Base-by-base conservation (phyloP, 2,113 vertebrate species). In the Pelecanus crispus region DNA sequence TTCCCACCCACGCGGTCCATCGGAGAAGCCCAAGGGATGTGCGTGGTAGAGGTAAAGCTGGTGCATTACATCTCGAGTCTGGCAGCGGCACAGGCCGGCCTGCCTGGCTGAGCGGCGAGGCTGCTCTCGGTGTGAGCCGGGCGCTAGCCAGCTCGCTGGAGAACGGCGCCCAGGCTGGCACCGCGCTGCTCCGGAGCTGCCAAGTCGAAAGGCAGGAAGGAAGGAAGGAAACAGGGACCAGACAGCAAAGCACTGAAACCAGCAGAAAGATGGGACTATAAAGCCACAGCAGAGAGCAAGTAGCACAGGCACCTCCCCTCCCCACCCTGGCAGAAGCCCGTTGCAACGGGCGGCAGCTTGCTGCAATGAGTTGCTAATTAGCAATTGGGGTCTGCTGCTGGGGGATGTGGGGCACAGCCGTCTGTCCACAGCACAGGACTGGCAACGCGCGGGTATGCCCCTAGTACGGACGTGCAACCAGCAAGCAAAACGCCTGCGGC, bases 191-290 rank as follows among this genome's bases (percentile, higher is more conserved):
- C 50, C 4, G 1, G 90, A 61, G 77, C 94, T 95, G 96, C 95
- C 95, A 97, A 93, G 83, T 28, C 13, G 14, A 42, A 66, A 88
- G 72, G 91, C 42, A 95, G 93, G 92, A 19, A 88, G 89, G 91
- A 29, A 78, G 90, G 75, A 95, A 72, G 90, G 92, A 88, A 96
- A 38, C 21, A 13, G 52, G 87, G 89, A 96, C 32, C 61, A 92
- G 94, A 85, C 71, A 92, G 92, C 18, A 0, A 78, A 96, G 47
- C 63, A 11, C 77, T 68, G 85, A 36, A 74, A 86, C 82, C 12
- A 81, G 86, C 88, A 86, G 90, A 94, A 34, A 82, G 71, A 66
- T 17, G 71, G 93, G 86, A 29, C 77, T n/a, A 7, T 3, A 19
- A 26, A 44, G 38, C 16, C 65, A 36, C 38, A 66, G 70, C 63